phyloP scores from a whole-genome alignment of 2,797 vertebrate species.

The Hirundo rustica region DNA sequence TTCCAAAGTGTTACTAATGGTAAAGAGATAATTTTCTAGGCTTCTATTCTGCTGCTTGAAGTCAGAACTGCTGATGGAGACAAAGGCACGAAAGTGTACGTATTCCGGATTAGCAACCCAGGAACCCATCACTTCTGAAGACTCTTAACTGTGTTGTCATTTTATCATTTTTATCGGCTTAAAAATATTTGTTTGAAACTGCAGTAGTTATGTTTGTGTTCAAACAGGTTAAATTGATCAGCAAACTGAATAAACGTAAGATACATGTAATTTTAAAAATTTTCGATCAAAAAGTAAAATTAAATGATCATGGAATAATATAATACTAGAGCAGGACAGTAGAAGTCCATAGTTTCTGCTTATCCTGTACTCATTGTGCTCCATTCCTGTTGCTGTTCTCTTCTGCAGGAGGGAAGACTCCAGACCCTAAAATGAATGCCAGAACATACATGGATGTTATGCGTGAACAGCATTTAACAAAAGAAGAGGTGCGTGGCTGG shows the following conservation, averaged over 20 bases:
- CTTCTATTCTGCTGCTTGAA: slow-evolving; percentile 99
- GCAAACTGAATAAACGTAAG: slow-evolving; percentile 85
- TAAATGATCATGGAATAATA: slow-evolving; percentile 78
- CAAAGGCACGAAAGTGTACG: slow-evolving; percentile 99
- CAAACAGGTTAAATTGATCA: slow-evolving; percentile 87
- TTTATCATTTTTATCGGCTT: slow-evolving; percentile 91
- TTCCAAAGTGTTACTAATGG: slow-evolving; percentile 99
- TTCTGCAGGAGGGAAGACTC: slow-evolving; percentile 98
- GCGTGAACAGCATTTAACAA: slow-evolving; percentile 97
- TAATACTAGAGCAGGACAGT: slow-evolving; percentile 80
- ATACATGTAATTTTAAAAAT: slow-evolving; percentile 78
- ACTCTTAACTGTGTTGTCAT: slow-evolving; percentile 93
- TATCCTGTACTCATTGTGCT: slow-evolving; percentile 83
- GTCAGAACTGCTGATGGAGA: slow-evolving; percentile 99
- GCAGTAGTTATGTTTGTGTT: slow-evolving; percentile 85
- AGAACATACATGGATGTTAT: slow-evolving; percentile 99
- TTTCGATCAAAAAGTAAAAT: slow-evolving; percentile 79
- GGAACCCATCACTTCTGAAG: slow-evolving; percentile 99
- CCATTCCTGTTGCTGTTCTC: slow-evolving; percentile 95
- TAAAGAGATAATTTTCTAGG: slow-evolving; percentile 99
- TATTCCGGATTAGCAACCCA: slow-evolving; percentile 99
- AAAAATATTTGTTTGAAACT: slow-evolving; percentile 84
- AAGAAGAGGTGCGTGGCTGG: slow-evolving; percentile 88
- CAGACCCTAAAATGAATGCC: slow-evolving; percentile 97
- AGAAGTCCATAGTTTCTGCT: slow-evolving; percentile 62